phyloP scores from a whole-genome alignment of 2,888 invertebrate genomes.

The Synanthedon vespiformis region DNA sequence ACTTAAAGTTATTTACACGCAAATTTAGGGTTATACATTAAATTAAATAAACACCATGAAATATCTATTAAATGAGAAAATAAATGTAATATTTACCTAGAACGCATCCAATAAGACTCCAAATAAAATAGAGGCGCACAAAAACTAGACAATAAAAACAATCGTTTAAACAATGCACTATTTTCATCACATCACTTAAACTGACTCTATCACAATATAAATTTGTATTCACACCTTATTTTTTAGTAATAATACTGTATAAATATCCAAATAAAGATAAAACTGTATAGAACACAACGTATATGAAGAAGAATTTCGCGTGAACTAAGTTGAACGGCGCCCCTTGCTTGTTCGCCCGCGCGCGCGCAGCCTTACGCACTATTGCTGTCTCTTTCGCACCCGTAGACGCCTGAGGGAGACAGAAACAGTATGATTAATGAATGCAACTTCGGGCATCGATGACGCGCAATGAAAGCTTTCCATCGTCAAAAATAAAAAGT shows the following conservation, averaged over 20 bases:
- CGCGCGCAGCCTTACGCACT: conserved; percentile 13
- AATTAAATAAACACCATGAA: too few relatives aligned
- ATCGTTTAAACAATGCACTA: neutral
- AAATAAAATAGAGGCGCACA: conserved; percentile 1
- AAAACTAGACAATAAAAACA: conserved; percentile 1
- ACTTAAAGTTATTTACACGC: too few relatives aligned
- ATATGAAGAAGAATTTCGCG: conserved; percentile 14
- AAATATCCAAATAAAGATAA: conserved; percentile 1
- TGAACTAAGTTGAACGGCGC: conserved; percentile 31
- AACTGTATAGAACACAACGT: conserved; percentile 12
- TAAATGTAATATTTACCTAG: conserved; percentile 13
- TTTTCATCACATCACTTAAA: neutral
- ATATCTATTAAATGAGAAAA: neutral
- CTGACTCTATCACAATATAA: too few relatives aligned
- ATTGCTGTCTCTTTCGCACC: conserved; percentile 10
- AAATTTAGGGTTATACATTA: too few relatives aligned
- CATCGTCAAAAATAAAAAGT: conserved; percentile 1
- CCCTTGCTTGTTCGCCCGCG: conserved; percentile 9
- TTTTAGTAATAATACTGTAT: conserved; percentile 2
- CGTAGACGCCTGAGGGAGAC: conserved; percentile 16
- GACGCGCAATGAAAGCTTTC: conserved; percentile 26
- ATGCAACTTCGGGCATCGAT: conserved; percentile 12
- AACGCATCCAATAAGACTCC: conserved; percentile 20
- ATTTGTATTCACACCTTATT: too few relatives aligned
- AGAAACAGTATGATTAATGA: conserved; percentile 28